phyloP scores from a whole-genome alignment of 2,113 vertebrate species.

The Hyperopisus bebe region DNA sequence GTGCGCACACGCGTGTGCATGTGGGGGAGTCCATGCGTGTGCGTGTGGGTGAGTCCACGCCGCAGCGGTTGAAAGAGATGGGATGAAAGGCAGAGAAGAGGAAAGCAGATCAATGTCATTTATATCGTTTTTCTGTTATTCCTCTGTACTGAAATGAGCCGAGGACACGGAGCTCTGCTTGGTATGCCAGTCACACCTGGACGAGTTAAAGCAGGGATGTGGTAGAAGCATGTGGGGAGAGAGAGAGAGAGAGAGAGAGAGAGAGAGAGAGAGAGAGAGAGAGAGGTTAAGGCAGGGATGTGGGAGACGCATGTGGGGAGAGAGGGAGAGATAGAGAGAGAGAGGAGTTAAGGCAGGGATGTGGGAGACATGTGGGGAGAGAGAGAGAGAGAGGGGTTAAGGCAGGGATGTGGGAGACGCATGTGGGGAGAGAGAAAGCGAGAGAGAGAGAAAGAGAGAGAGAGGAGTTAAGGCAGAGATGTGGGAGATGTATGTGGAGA shows the following conservation, averaged over 20 bases:
- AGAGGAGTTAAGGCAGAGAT: slow-evolving; percentile 15
- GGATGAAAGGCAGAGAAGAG: slow-evolving; percentile 18
- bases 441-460: not conserved
- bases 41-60: not conserved
- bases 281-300: slow-evolving; percentile 16
- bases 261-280: not conserved
- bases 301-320: slow-evolving; percentile 17
- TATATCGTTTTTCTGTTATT: slow-evolving; percentile 30
- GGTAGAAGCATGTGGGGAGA: slow-evolving; percentile 17
- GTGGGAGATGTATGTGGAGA: slow-evolving; percentile 20
- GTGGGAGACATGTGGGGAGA: slow-evolving; percentile 21
- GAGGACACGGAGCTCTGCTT: slow-evolving; percentile 27
- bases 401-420: slow-evolving; percentile 19
- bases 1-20: not conserved
- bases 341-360: slow-evolving; percentile 14
- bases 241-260: not conserved
- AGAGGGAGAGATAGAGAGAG: not conserved
- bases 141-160: slow-evolving; percentile 18
- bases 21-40: not conserved
- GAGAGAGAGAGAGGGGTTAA: not conserved
- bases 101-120: slow-evolving; percentile 35
- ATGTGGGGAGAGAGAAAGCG: slow-evolving; percentile 14
- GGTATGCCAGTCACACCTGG: slow-evolving; percentile 41
- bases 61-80: not conserved
- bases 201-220: slow-evolving; percentile 22